These are phyloP conservation scores for Doryteuthis pealeii DNA, from an alignment of 1,140 invertebrate species.

Conservation along the genomic window DNA sequence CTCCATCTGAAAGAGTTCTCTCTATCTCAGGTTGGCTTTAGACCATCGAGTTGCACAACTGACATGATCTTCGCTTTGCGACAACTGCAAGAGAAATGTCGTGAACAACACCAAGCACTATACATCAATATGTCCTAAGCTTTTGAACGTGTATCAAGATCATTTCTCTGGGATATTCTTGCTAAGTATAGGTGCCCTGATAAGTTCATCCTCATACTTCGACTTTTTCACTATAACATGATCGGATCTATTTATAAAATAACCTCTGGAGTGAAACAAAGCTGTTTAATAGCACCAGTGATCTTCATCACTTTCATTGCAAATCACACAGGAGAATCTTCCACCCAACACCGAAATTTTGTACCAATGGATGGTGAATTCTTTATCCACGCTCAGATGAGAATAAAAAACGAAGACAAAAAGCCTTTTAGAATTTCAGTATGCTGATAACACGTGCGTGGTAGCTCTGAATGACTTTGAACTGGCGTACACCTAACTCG, in stretches of 20 bases:
- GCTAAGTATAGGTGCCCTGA: neutral
- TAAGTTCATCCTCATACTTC: neutral
- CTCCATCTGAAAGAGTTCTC: too few relatives aligned
- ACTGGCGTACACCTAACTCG: too few relatives aligned
- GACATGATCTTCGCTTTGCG: neutral
- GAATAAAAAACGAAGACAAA: too few relatives aligned
- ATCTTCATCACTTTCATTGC: neutral
- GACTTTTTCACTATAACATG: neutral
- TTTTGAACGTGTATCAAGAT: neutral
- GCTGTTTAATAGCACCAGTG: neutral
- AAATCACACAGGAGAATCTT: too few relatives aligned
- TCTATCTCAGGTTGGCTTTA: too few relatives aligned
- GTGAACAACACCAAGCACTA: neutral
- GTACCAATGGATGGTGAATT: too few relatives aligned
- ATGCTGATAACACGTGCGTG: too few relatives aligned
- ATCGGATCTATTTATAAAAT: neutral
- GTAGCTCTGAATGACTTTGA: too few relatives aligned
- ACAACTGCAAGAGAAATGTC: neutral
- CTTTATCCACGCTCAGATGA: too few relatives aligned
- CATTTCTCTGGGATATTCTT: neutral
- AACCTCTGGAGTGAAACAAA: neutral
- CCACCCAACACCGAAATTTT: too few relatives aligned
- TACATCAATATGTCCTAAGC: neutral
- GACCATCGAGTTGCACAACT: too few relatives aligned
- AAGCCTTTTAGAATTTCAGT: too few relatives aligned